Evolutionary conservation across 2,797 vertebrate species (phyloP).

Genomic region (Anguilla obscura): DNA sequence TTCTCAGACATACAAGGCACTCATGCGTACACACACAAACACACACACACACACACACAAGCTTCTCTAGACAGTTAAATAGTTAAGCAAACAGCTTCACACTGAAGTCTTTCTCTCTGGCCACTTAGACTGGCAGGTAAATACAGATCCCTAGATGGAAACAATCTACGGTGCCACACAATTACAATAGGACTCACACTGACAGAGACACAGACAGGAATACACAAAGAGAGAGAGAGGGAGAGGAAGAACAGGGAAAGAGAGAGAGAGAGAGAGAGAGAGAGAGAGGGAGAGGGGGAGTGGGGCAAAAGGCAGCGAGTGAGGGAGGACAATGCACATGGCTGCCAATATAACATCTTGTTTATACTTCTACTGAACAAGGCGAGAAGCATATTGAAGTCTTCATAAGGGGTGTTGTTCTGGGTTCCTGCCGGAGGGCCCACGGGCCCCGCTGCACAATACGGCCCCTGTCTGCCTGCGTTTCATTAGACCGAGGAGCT

Average conservation of each 20-base stretch:
- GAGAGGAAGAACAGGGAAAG: background rate
- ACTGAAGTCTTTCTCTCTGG: background rate
- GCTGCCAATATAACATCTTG: constrained; percentile 19
- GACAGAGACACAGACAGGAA: constrained; percentile 35
- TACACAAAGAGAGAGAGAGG: constrained; percentile 22
- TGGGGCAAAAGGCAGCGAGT: background rate
- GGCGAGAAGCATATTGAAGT: background rate
- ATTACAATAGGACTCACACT: constrained; percentile 17
- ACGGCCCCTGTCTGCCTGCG: background rate
- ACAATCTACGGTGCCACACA: background rate
- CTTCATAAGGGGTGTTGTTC: constrained; percentile 9
- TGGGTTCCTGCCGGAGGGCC: background rate
- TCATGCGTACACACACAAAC: background rate
- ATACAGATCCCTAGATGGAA: background rate
- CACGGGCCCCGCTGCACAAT: background rate
- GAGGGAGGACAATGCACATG: constrained; percentile 23
- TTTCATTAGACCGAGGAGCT: background rate
- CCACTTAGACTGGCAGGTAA: background rate
- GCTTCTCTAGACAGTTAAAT: background rate
- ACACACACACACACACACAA: background rate
- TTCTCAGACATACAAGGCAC: background rate
- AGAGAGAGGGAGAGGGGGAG: background rate
- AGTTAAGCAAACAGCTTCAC: background rate
- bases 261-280: background rate
- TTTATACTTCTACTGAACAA: constrained; percentile 8